A percentile compares a stretch with the other conserved stretches of the same genome.
Conservation (phyloP, 2,888 invertebrate genomes). For the Muschampia plurimacula region DNA sequence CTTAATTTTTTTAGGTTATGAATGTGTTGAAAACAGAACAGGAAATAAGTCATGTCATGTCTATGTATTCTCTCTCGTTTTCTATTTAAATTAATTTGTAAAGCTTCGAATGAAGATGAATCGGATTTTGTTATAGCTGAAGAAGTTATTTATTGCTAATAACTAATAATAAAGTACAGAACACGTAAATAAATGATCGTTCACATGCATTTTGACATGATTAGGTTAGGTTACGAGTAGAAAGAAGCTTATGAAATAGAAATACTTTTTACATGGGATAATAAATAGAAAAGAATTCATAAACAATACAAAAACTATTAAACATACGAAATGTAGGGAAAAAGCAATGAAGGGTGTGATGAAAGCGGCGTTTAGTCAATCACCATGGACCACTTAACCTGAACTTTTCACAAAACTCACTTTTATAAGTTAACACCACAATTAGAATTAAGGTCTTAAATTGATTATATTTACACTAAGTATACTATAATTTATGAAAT, state of each 20-base stretch:
- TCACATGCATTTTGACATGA: background rate
- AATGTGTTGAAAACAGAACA: conserved; percentile 1
- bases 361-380: conserved; percentile 30
- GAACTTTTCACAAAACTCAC: conserved; percentile 64
- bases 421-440: conserved; percentile 57
- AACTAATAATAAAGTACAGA: background rate
- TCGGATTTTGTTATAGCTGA: background rate
- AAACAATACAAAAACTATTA: background rate
- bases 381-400: conserved; percentile 24
- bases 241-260: background rate
- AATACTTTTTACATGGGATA: background rate
- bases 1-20: background rate
- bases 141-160: background rate
- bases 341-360: conserved; percentile 5
- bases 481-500: conserved; percentile 59
- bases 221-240: background rate
- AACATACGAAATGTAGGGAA: background rate
- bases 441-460: conserved; percentile 50
- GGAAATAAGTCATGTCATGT: background rate
- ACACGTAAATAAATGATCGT: background rate
- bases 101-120: background rate
- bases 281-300: background rate
- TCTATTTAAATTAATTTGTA: background rate
- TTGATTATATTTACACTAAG: conserved; percentile 55
- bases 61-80: background rate